These are phyloP conservation scores for Xerus inauris DNA, from an alignment of 2,113 vertebrate species.

Conservation along the genomic window DNA sequence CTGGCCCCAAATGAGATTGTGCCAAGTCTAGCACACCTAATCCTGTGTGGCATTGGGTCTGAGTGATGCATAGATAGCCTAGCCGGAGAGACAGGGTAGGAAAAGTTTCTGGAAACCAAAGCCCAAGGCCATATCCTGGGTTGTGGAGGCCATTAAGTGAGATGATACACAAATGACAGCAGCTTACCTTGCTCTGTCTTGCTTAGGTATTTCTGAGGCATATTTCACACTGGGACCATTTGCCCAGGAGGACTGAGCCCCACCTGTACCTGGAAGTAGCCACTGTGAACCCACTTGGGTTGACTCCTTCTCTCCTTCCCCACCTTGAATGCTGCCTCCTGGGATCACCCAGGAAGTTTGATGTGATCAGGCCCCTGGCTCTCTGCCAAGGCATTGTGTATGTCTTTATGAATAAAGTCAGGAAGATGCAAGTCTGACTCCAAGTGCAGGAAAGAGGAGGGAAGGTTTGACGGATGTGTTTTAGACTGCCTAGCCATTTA, in stretches of 20 bases:
- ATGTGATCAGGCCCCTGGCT: no score
- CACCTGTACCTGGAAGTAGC: accelerated
- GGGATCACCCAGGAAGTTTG: not conserved
- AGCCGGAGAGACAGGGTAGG: no score
- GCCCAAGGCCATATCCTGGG: not conserved
- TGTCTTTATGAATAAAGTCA: no score
- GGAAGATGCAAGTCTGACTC: no score
- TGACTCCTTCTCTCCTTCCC: not conserved
- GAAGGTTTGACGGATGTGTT: no score
- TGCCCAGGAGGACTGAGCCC: not conserved
- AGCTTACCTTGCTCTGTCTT: no score
- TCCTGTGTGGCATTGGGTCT: not conserved
- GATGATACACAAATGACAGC: not conserved
- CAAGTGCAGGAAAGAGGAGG: no score
- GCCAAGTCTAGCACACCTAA: not conserved
- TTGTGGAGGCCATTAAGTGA: not conserved
- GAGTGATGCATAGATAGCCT: not conserved
- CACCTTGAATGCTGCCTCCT: not conserved
- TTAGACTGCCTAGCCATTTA: no score
- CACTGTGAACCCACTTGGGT: not conserved
- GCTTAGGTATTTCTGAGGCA: no score
- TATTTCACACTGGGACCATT: no score
- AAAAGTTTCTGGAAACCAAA: not conserved
- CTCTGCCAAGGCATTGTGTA: no score
- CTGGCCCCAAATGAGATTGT: not conserved